Evolutionary conservation across 2,797 vertebrate species (phyloP), one percentile per base, ranked within the genome.

Genomic region (Emydoidea blandingii): DNA sequence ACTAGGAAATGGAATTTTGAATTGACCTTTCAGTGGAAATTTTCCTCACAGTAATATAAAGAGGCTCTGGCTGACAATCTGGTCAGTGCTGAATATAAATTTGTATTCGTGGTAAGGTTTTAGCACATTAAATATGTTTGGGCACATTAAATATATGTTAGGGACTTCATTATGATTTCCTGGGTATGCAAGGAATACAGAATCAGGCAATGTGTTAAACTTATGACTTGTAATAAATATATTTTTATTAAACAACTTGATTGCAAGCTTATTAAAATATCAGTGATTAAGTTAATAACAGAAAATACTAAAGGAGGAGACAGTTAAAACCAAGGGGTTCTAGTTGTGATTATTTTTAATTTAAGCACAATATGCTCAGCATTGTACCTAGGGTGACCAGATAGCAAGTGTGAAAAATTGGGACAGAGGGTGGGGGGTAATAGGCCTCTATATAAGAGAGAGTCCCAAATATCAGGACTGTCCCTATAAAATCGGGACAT

Each of bases 1-100:
- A 89, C 79, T 19, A 82, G 95, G 83, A 65, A 90, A 62, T n/a
- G 56, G 25, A 89, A 47, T 59, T 95, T 95, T 92, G 79, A 92
- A 12, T 79, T 12, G n/a, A 10, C 3, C 31, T 76, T 74, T 65
- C 19, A 9, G 12, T 83, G 56, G 92, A n/a, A 47, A 74, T 91
- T 88, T 91, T 91, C 57, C 57, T 92, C 83, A 12, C 15, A 5
- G 34, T 12, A 37, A n/a, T 47, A 37, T 85, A 79, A 54, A 56
- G 87, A 25, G 68, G 19, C 31, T 79, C 19, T 83, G 14, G 2
- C 47, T 79, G 41, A 83, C n/a, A 47, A 2, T 80, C 79, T 83
- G 29, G 78, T 79, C 52, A 41, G 0, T 72, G n/a, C 3, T 90
- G 41, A 89, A 52, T 83, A 21, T 85, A 79, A 76, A 87, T 34